These are phyloP conservation scores for Psophia crepitans DNA, from an alignment of 2,113 vertebrate species.

Conservation along the genomic window DNA sequence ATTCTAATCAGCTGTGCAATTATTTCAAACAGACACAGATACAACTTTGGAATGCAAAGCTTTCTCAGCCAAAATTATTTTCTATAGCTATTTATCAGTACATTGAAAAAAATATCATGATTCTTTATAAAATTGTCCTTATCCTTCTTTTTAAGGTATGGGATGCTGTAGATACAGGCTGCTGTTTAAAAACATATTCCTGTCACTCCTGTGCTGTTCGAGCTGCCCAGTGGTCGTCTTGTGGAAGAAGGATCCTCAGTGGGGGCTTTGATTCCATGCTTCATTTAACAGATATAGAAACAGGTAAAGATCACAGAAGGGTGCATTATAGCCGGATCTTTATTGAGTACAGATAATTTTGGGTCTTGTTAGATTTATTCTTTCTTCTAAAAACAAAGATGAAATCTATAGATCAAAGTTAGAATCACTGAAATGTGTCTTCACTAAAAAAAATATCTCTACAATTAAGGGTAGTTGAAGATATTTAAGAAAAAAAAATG, in stretches of 20 bases:
- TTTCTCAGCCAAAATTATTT: neutral
- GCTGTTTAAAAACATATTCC: constrained; percentile 81
- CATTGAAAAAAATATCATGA: neutral
- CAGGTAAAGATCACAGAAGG: constrained; percentile 72
- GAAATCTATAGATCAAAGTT: neutral
- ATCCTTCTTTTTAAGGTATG: constrained; percentile 81
- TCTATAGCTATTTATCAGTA: neutral
- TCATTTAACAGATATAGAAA: constrained; percentile 88
- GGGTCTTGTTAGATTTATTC: neutral
- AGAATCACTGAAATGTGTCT: neutral
- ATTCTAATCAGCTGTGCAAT: neutral
- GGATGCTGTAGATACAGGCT: constrained; percentile 87
- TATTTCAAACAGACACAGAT: neutral
- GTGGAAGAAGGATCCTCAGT: constrained; percentile 85
- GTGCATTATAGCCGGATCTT: neutral
- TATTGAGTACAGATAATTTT: neutral
- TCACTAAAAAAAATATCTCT: neutral
- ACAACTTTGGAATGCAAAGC: neutral
- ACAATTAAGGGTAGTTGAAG: neutral
- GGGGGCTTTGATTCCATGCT: constrained; percentile 91
- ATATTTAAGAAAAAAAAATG: neutral
- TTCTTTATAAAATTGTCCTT: neutral
- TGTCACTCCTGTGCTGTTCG: constrained; percentile 85
- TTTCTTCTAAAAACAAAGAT: neutral
- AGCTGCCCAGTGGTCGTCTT: constrained; percentile 86